Base-by-base conservation (phyloP, 1,140 invertebrate species). In the Hypothenemus hampei region DNA sequence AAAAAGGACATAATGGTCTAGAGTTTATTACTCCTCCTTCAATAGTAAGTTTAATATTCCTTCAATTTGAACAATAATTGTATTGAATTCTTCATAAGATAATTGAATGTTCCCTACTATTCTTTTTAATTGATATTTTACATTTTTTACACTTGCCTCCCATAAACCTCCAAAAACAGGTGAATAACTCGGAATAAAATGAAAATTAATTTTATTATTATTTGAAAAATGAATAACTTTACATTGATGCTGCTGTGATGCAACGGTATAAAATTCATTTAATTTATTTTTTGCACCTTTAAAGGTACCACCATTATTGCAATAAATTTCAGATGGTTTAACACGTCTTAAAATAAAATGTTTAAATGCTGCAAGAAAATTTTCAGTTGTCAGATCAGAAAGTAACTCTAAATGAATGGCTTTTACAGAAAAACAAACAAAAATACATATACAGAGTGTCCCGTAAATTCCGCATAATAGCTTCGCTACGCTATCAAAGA, bases 141-240 rank as follows among this genome's bases (percentile, higher is more conserved):
- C n/a, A n/a, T n/a, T n/a, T n/a, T n/a, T n/a, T n/a, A n/a, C n/a
- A n/a, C n/a, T n/a, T 70, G 8, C 63, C 54, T 70, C 65, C 56
- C 52, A 65, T 13, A 69, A 29, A 3, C 66, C 66, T 8, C 65
- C 65, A 35, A 67, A 67, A 53, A 67, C 61, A 47, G 69, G 65
- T 36, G 64, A 51, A 16, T 59, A 46, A 31, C 64, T 26, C 4
- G 66, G 67, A 16, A 57, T 62, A 39, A 68, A 70, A 15, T 19
- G 13, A 13, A 13, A 39, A 8, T 39, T 13, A 39, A 39, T 39
- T 15, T 19, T 19, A 8, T 39, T 13, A 19, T 19, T 8, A 6
- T 8, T 8, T 15, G 18, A 7, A 39, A 19, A 39, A 8, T 8
- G 8, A 1, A 10, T 19, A 13, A 19, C 13, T 15, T 39, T 39